phyloP scores from a whole-genome alignment of 2,888 invertebrate species.

The Epinotia ramella region DNA sequence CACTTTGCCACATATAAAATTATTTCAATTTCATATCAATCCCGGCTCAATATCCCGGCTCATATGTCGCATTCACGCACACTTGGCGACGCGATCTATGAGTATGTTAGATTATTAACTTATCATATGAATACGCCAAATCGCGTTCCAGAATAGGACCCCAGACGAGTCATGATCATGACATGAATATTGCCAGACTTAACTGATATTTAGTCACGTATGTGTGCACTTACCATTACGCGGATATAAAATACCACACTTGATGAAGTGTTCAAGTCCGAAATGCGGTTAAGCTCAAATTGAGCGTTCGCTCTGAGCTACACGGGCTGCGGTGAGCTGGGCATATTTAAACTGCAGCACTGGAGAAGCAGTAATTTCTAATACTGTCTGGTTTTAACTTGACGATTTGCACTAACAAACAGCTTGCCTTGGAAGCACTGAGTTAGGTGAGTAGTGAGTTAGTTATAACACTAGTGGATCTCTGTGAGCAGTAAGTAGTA shows the following conservation, averaged over 20 bases:
- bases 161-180: background rate
- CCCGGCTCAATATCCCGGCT: no score
- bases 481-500: no score
- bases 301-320: constrained; percentile 18
- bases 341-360: constrained; percentile 13
- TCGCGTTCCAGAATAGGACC: background rate
- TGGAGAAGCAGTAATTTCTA: constrained; percentile 1
- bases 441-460: background rate
- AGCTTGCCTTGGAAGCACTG: background rate
- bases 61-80: no score
- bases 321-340: constrained; percentile 30
- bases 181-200: background rate
- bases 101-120: no score
- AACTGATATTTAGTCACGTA: background rate
- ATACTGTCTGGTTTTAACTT: constrained; percentile 5
- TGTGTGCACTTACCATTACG: constrained; percentile 1
- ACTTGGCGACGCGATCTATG: no score
- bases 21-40: no score
- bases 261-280: constrained; percentile 37
- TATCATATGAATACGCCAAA: background rate
- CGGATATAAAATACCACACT: constrained; percentile 9
- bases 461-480: no score
- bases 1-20: no score
- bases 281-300: constrained; percentile 41
- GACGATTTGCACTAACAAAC: background rate